Base-by-base conservation (phyloP, 2,113 vertebrate genomes). In the Planiliza haematocheilus region DNA sequence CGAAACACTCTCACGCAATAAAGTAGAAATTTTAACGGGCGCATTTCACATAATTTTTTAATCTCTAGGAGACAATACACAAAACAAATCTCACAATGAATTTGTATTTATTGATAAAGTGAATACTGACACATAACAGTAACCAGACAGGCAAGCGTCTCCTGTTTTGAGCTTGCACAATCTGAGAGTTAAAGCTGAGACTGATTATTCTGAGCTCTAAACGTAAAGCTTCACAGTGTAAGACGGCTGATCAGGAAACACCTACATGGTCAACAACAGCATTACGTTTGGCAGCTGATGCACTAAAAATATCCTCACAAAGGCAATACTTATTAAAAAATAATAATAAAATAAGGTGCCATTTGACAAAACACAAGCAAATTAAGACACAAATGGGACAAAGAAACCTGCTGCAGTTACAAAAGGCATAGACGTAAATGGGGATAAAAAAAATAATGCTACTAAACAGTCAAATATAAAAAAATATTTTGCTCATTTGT, bases 231-330 rank as follows among this genome's bases (percentile, higher is more conserved):
- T 65, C 45, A 63, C 50, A 62, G 49, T 68, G 52, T 16, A 48
- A 67, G 51, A 67, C 24, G 14, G 21, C 38, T 36, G 8, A 18
- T 6, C 2, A 37, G 43, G n/a, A 42, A 66, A 67, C 45, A 50
- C 62, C 24, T 53, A 43, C 14, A 43, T 14, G 12, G 42, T 43
- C 14, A 16, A 43, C 14, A 7, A 43, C 13, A 16, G 14, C 12
- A 12, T 43, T 13, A 43, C 6, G 14, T 43, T 43, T 43, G 14
- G 42, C 42, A 43, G 13, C 14, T 43, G 42, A 43, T 16, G 13
- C 14, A 43, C 24, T 3, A 5, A 30, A 30, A 30, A 30, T 30
- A 30, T 30, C 24, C 24, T 30, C 24, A 5, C 24, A 2, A 30
- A 30, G 24, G 24, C 24, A 30, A 5, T 5, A 30, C n/a, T n/a